Base-by-base conservation (phyloP, 2,888 invertebrate genomes). In the Mesorhabditis spiculigera region DNA sequence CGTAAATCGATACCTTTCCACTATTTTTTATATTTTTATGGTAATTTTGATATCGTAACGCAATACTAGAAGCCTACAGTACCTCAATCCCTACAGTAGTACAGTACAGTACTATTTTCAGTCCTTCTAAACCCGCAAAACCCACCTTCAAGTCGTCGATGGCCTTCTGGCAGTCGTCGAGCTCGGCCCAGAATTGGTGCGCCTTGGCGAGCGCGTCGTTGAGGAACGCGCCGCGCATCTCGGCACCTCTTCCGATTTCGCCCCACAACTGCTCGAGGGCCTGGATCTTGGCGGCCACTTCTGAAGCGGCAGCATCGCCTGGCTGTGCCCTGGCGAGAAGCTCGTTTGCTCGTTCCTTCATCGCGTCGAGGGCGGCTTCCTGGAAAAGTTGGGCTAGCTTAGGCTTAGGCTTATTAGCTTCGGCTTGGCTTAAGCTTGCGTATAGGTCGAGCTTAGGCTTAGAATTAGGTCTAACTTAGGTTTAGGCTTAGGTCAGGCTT, bases 141-240 rank as follows among this genome's bases (percentile, higher is more conserved):
- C 50, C 6, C 42, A 65, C 58, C 58, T 50, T 65, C 10, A 13
- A 62, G 10, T 41, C 6, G 8, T 50, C 43, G 45, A 76, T 89
- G 0, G 93, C 92, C 5, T 91, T 90, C 92, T 95, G 93, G n/a
- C 97, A 92, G 4, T 91, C 91, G 85, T 92, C 91, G 70, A 96
- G 89, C 85, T 95, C 94, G 75, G 92, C 91, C 97, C 97, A 98
- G 92, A 98, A 98, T 80, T 91, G 91, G 83, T 94, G 93, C 0
- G 97, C 94, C 28, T 93, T 91, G 66, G 91, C 91, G 63, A 97
- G 89, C 0, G 96, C 92, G 78, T 93, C 92, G 78, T 94, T 93
- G 58, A 98, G 89, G 0, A 92, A 92, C 65, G 89, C 90, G 13
- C 93, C 92, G 50, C 97, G 91, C 75, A 72, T 65, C 13, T 90